Evolutionary conservation across 2,113 vertebrate species (phyloP).

Genomic region (Ellobius talpinus): DNA sequence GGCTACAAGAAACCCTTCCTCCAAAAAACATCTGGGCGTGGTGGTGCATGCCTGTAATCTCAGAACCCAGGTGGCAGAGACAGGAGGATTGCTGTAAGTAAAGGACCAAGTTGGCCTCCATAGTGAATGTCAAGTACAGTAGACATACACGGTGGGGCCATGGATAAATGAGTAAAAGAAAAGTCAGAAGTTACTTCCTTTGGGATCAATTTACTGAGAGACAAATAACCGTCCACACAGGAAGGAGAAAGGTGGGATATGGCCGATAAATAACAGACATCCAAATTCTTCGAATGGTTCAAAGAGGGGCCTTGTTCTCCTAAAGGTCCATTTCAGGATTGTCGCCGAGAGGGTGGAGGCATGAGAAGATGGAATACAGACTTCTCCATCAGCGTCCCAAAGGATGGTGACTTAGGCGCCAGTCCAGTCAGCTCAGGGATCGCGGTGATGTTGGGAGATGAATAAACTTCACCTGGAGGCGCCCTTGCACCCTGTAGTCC

Average conservation of each 20-base stretch:
- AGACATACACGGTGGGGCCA: background rate
- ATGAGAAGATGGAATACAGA: constrained; percentile 30
- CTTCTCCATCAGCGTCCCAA: constrained; percentile 29
- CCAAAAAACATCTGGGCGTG: background rate
- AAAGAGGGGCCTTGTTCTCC: constrained; percentile 53
- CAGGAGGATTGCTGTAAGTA: background rate
- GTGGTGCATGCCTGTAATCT: background rate
- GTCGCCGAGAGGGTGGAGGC: constrained; percentile 9
- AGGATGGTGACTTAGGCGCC: constrained; percentile 23
- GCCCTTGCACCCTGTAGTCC: constrained; percentile 46
- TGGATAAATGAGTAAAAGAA: background rate
- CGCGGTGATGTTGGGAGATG: constrained; percentile 14
- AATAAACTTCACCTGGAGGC: constrained; percentile 55
- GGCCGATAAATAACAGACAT: constrained; percentile 72
- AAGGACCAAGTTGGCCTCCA: background rate
- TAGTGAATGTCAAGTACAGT: background rate
- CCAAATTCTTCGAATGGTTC: constrained; percentile 61
- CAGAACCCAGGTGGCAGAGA: background rate
- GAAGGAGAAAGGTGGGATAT: constrained; percentile 23
- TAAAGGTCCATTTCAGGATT: constrained; percentile 55
- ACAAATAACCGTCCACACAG: constrained; percentile 56
- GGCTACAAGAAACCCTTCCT: background rate
- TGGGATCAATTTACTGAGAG: constrained; percentile 78
- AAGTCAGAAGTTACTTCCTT: constrained; percentile 58
- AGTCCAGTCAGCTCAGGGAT: constrained; percentile 48